A percentile compares a stretch with the other conserved stretches of the same genome.
phyloP scores from a whole-genome alignment of 2,888 invertebrate species.

The Liodrosophila aerea region DNA sequence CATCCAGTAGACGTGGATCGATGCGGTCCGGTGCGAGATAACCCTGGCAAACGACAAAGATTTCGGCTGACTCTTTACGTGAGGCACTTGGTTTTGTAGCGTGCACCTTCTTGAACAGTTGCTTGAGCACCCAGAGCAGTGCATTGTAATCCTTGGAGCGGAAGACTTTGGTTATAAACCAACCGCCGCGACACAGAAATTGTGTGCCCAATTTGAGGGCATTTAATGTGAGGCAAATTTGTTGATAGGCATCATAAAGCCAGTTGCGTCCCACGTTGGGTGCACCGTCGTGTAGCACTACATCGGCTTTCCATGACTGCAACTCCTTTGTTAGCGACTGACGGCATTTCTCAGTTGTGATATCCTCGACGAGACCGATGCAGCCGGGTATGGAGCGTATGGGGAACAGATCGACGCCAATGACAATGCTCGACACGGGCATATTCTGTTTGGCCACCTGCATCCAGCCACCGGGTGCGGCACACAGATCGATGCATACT shows the following conservation, averaged over 20 bases:
- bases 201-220: slow-evolving; percentile 96
- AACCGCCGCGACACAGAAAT: slow-evolving; percentile 94
- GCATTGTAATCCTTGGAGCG: slow-evolving; percentile 98
- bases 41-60: slow-evolving; percentile 98
- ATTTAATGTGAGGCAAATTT: slow-evolving; percentile 94
- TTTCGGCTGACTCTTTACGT: slow-evolving; percentile 98
- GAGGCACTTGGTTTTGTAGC: slow-evolving; percentile 99
- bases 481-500: slow-evolving; percentile 98
- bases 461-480: slow-evolving; percentile 99
- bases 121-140: slow-evolving; percentile 96
- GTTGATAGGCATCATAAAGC: slow-evolving; percentile 98
- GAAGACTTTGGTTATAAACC: slow-evolving; percentile 99
- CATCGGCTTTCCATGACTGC: slow-evolving; percentile 98
- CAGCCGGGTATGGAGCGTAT: slow-evolving; percentile 96
- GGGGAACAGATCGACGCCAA: slow-evolving; percentile 98
- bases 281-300: slow-evolving; percentile 98
- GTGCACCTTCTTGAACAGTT: slow-evolving; percentile 97
- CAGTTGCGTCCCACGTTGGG: slow-evolving; percentile 99
- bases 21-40: slow-evolving; percentile 96
- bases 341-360: slow-evolving; percentile 97
- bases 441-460: slow-evolving; percentile 98
- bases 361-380: slow-evolving; percentile 95
- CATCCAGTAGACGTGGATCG: slow-evolving; percentile 95
- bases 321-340: slow-evolving; percentile 91
- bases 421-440: slow-evolving; percentile 96